Evolutionary conservation across 2,797 vertebrate genomes (phyloP).

Genomic region (Gymnothorax reevesii): DNA sequence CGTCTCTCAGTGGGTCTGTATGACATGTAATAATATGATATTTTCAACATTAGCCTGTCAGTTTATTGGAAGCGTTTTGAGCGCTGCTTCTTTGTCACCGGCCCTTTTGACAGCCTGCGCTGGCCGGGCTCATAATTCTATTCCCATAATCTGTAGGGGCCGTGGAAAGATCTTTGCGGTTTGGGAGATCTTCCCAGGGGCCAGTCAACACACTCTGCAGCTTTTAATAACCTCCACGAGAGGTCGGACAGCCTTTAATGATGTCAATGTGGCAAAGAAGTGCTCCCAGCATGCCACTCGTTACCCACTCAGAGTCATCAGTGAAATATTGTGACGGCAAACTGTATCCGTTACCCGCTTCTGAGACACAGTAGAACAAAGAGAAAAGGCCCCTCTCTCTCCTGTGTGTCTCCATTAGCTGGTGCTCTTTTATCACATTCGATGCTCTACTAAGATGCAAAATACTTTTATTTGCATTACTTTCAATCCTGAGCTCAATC

Average conservation of each 20-base stretch:
- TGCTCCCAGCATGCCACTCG: background rate
- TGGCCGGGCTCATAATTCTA: background rate
- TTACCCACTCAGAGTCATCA: conserved; percentile 15
- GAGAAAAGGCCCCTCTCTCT: background rate
- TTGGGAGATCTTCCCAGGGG: background rate
- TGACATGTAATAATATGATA: background rate
- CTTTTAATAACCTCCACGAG: background rate
- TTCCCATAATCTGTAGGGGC: background rate
- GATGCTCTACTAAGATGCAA: background rate
- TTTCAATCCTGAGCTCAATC: background rate
- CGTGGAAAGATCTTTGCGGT: background rate
- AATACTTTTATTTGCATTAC: background rate
- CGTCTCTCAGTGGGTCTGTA: background rate
- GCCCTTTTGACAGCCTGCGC: background rate
- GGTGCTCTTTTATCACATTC: background rate
- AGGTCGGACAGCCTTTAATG: background rate
- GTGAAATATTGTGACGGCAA: background rate
- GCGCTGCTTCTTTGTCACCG: background rate
- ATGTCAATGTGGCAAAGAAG: conserved; percentile 3
- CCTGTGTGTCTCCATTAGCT: background rate
- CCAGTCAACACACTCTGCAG: background rate
- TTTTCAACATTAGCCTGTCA: background rate
- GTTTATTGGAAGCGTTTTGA: background rate
- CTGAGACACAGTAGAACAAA: background rate
- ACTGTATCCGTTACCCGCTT: background rate